Base-by-base conservation (phyloP, 2,113 vertebrate genomes). In the Pelobates fuscus region DNA sequence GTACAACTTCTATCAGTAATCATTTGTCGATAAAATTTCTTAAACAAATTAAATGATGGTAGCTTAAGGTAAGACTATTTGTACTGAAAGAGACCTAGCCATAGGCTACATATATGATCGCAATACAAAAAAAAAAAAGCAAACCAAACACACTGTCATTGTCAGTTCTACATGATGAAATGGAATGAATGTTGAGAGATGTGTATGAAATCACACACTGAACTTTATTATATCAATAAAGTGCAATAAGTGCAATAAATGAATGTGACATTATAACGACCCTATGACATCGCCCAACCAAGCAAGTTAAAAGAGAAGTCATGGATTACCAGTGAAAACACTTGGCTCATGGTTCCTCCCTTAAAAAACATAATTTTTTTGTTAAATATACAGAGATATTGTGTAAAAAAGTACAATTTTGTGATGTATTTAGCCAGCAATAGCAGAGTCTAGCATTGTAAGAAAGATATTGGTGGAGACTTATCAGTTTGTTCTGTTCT, bases 221-320 rank as follows among this genome's bases (percentile, higher is more conserved):
- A 5, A 41, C 52, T 58, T 68, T 26, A 30, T 67, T 55, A 32
- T 18, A 10, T 21, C 23, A 57, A 37, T 58, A 58, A 70, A 58
- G 67, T 23, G 32, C 67, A 70, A 57, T 49, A 70, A 58, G 67
- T 23, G 32, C 67, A 70, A 57, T 49, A 8, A 49, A 49, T 49
- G 44, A 49, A 11, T 17, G 30, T 52, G 60, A 55, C 71, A 17
- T 68, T 1, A 8, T 2, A 37, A 67, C 5, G 61, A 1, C 52
- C 60, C 25, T 78, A 69, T 32, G 72, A 70, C 43, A 65, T 68
- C 58, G 49, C 57, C 41, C 73, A 79, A 69, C 2, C 23, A 69
- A 23, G 72, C 71, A 67, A 70, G 75, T 60, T 21, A 78, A 17
- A 79, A 74, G 75, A 80, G 43, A 24, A 62, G 71, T 30, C 30